Conservation (phyloP, 2,888 invertebrate species). For the Melolontha melolontha region DNA sequence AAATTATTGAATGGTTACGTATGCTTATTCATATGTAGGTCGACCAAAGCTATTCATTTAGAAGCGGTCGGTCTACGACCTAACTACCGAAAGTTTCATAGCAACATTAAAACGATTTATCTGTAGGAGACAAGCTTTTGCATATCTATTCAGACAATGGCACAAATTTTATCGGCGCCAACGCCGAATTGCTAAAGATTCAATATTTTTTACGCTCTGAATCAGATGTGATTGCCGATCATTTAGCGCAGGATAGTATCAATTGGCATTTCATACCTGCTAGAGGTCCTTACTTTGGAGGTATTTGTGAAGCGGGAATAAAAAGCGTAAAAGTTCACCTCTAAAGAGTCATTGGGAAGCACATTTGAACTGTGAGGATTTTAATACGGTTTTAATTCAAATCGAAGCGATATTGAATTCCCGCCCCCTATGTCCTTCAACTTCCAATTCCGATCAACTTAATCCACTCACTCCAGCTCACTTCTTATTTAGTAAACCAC, state of each 20-base stretch:
- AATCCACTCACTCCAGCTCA: conserved; percentile 53
- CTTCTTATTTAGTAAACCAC: conserved; percentile 52
- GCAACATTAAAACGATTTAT: too few relatives aligned
- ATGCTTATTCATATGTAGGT: too few relatives aligned
- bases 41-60: too few relatives aligned
- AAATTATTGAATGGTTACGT: too few relatives aligned
- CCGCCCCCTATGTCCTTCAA: conserved; percentile 53
- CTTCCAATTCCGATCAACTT: conserved; percentile 52
- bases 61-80: too few relatives aligned
- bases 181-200: too few relatives aligned
- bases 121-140: too few relatives aligned
- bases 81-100: too few relatives aligned
- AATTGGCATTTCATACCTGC: conserved; percentile 19
- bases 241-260: not conserved
- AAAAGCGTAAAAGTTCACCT: conserved; percentile 56
- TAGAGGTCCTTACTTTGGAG: conserved; percentile 55
- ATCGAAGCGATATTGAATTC: conserved; percentile 58
- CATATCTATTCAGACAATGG: too few relatives aligned
- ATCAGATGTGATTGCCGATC: not conserved
- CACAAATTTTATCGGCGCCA: too few relatives aligned
- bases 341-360: conserved; percentile 50
- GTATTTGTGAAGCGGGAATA: conserved; percentile 59
- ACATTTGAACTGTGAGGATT: conserved; percentile 54
- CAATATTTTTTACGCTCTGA: too few relatives aligned
- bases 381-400: conserved; percentile 54